A percentile compares a stretch with the other conserved stretches of the same genome.
These are phyloP conservation scores for Telmatochromis bifrenatus DNA, from an alignment of 2,113 vertebrate genomes.

Conservation along the genomic window DNA sequence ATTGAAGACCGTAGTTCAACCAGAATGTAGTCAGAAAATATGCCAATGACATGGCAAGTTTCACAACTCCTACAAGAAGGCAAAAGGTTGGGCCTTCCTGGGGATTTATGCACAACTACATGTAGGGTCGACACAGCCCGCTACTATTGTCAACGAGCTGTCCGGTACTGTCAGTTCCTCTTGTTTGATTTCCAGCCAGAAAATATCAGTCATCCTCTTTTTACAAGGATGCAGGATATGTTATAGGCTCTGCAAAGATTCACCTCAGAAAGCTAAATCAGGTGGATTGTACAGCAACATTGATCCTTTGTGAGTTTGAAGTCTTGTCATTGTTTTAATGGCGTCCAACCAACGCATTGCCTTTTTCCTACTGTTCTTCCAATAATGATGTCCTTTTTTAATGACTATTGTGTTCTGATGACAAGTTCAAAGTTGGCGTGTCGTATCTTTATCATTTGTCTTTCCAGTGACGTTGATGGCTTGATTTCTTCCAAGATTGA, in stretches of 20 bases:
- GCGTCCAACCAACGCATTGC: rapidly evolving
- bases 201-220: background rate
- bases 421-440: background rate
- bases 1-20: background rate
- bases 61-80: background rate
- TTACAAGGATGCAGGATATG: rapidly evolving
- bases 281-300: background rate
- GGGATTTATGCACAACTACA: background rate
- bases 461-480: background rate
- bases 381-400: rapidly evolving
- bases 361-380: background rate
- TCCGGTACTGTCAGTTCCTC: background rate
- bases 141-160: background rate
- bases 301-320: background rate
- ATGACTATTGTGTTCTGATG: background rate
- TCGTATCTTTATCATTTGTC: background rate
- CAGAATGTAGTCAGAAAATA: background rate
- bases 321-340: background rate
- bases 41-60: background rate
- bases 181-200: background rate
- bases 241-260: background rate
- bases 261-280: background rate
- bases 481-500: background rate
- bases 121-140: background rate
- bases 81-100: background rate